Evolutionary conservation across 2,113 vertebrate genomes (phyloP).

Genomic region (Acanthochromis polyacanthus): DNA sequence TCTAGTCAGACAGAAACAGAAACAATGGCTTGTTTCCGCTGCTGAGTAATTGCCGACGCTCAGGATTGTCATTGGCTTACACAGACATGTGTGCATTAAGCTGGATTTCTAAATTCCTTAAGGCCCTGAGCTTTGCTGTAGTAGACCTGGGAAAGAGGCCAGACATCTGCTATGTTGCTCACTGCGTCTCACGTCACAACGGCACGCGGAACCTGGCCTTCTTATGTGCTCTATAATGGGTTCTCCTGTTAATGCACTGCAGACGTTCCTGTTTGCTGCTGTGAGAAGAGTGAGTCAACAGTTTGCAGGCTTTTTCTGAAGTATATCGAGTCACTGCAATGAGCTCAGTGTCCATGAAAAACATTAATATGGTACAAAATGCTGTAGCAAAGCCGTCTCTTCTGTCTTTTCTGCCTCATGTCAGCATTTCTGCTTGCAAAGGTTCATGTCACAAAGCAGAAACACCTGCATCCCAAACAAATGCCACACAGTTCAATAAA

Average conservation of each 20-base stretch:
- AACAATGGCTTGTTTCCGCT: neutral
- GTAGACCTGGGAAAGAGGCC: slow-evolving; percentile 45
- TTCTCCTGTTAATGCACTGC: neutral
- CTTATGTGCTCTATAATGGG: neutral
- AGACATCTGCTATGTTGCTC: slow-evolving; percentile 59
- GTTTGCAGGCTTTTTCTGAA: neutral
- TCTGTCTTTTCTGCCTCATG: neutral
- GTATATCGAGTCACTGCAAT: neutral
- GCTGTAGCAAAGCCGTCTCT: rapidly evolving
- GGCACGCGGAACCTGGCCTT: slow-evolving; percentile 50
- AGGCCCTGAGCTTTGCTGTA: slow-evolving; percentile 41
- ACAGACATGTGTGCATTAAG: slow-evolving; percentile 68
- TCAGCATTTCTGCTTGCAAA: neutral
- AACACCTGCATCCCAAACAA: no score
- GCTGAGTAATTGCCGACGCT: neutral
- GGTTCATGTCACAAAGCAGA: neutral
- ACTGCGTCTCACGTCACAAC: slow-evolving; percentile 21
- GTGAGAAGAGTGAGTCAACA: neutral
- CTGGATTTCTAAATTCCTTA: slow-evolving; percentile 47
- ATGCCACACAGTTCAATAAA: no score
- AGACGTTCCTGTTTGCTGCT: neutral
- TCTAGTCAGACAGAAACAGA: slow-evolving; percentile 9
- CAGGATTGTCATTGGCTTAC: slow-evolving; percentile 28
- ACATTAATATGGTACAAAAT: neutral
- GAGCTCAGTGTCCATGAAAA: neutral